phyloP scores from a whole-genome alignment of 2,113 vertebrate species.

The Copsychus sechellarum region DNA sequence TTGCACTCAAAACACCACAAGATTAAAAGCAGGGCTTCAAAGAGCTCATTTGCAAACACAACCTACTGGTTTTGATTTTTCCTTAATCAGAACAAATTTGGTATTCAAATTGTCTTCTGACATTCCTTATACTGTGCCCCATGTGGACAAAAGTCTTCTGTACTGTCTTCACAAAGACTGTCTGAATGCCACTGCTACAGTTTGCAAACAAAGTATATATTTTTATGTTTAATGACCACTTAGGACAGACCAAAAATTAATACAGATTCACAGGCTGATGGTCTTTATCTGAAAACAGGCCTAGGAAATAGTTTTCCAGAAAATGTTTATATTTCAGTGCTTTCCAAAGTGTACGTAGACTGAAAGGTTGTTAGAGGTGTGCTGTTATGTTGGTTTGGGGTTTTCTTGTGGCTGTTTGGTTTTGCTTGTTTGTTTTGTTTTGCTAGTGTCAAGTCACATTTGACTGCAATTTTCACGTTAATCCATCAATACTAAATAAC shows the following conservation, averaged over 20 bases:
- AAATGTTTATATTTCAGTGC: background rate
- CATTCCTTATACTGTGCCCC: background rate
- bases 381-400: background rate
- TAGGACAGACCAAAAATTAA: background rate
- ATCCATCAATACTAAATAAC: background rate
- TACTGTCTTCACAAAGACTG: background rate
- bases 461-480: background rate
- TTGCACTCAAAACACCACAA: slow-evolving; percentile 2
- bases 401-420: background rate
- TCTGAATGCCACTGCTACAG: background rate
- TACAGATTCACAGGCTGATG: background rate
- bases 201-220: background rate
- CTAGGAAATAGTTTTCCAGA: background rate
- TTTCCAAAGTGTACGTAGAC: background rate
- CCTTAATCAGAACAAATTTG: background rate
- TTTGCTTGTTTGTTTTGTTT: background rate
- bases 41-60: background rate
- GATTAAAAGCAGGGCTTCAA: slow-evolving; percentile 13
- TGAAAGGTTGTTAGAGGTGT: background rate
- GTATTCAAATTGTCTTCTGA: background rate
- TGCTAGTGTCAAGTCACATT: background rate
- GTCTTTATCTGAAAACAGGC: background rate
- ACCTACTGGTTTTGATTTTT: background rate
- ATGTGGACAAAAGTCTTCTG: background rate
- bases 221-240: background rate